Evolutionary conservation across 1,140 invertebrate species (phyloP), one percentile per base, ranked within the genome.

Genomic region (Drosophila pallidifrons): DNA sequence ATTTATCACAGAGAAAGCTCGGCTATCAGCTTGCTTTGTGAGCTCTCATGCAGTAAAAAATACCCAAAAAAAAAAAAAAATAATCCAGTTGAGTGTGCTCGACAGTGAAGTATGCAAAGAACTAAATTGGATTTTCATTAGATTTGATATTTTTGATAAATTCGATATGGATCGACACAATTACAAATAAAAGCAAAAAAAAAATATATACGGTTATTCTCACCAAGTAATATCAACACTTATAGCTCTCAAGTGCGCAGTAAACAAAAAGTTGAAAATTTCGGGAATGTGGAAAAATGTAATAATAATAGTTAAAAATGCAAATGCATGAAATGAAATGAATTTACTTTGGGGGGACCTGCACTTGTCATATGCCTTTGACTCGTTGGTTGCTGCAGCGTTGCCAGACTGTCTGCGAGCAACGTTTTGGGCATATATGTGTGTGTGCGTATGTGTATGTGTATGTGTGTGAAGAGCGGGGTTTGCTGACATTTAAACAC

Each of bases 401-500:
- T 66, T 72, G 52, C 43, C 60, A 65, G 25, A 13, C 30, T 51
- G 20, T 52, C 45, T 52, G 59, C 11, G 49, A 3, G 11, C 54
- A 15, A 3, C 3, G 28, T 63, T 25, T 25, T 25, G 20, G 59
- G 25, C 0, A 47, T 55, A 2, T 47, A 11, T 61, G 35, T 38
- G 10, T 3, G 10, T n/a, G 41, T 70, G 54, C 70, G 15, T 35
- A 4, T 61, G 28, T 55, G n/a, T 58, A 35, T 2, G 28, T 3
- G 0, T 7, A 10, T 3, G 41, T 4, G 11, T 58, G 43, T 3
- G 28, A 5, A n/a, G 1, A 43, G 3, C n/a, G 41, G 28, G 57
- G 25, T 30, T 59, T 57, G 58, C 46, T 67, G 81, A 65, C 72
- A 83, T 83, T 79, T 83, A 79, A 83, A 80, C 59, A 69, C 81